Conservation (phyloP, 2,113 vertebrate species). For the Leucopternis melanops region DNA sequence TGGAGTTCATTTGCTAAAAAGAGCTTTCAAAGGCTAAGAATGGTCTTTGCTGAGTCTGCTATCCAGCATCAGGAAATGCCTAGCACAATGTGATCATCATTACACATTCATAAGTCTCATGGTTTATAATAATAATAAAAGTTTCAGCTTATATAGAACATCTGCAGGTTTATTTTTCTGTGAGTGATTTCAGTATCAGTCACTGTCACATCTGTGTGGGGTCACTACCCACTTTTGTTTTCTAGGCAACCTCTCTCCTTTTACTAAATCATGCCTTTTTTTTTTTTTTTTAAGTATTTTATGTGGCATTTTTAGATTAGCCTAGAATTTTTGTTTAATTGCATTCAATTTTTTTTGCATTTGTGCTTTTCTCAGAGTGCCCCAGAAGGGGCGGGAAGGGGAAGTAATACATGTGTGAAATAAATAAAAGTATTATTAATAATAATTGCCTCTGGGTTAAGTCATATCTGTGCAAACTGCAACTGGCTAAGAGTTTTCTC, state of each 20-base stretch:
- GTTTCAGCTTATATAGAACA: not conserved
- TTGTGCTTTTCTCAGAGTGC: not conserved
- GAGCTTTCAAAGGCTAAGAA: not conserved
- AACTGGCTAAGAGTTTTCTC: not conserved
- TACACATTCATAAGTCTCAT: not conserved
- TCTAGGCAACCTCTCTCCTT: not conserved
- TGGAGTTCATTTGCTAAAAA: not conserved
- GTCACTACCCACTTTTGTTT: not conserved
- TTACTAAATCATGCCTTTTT: not conserved
- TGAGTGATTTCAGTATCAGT: not conserved
- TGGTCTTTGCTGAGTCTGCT: not conserved
- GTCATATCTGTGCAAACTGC: not conserved
- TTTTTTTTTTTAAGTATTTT: not conserved
- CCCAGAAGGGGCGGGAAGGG: not conserved
- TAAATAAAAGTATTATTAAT: conserved; percentile 9
- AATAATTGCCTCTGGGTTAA: conserved; percentile 19
- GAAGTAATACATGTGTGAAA: not conserved
- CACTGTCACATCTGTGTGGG: not conserved
- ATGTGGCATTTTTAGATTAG: not conserved
- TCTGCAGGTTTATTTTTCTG: not conserved
- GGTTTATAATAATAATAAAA: not conserved
- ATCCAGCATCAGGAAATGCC: not conserved
- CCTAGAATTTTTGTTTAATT: not conserved
- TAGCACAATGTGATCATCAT: not conserved
- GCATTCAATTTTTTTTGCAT: not conserved